Base-by-base conservation (phyloP, 2,797 vertebrate genomes). In the Coccyzus lansbergi region DNA sequence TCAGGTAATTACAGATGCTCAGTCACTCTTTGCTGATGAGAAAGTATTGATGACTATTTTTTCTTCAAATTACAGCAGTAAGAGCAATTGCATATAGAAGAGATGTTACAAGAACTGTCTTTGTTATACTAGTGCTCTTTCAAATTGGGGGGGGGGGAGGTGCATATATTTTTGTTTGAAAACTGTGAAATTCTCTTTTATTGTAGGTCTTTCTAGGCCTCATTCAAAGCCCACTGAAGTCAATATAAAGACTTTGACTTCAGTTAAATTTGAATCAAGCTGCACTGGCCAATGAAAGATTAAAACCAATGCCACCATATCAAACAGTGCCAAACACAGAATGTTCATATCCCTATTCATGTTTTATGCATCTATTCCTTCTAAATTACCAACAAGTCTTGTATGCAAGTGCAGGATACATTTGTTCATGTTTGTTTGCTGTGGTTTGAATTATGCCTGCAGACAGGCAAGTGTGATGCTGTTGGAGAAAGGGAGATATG, bases 401-500 rank as follows among this genome's bases (percentile, higher is more conserved):
- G 33, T 58, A 15, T 68, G 69, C 53, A 84, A 84, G 86, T 21
- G 44, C 11, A 28, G 86, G 69, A 5, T 62, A 49, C 22, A 11
- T 6, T 72, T n/a, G n/a, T n/a, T 83, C 58, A 4, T 34, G 9
- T 63, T 82, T 70, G 44, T 34, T 48, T 33, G 6, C 5, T 2
- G 2, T 44, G 15, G 21, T 14, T 38, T 40, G 52, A 13, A 6
- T 18, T 20, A 21, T 2, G 3, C 17, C 12, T 5, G 6, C 7
- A 9, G 55, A 70, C 42, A 58, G 26, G 67, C 3, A 17, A n/a
- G 21, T 0, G 4, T 2, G 8, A 10, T 38, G 36, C 19, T 1
- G 6, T 20, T 12, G 19, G 34, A 6, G 15, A 17, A 34, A 9
- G 0, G 7, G 10, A 13, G 33, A 4, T 10, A 4, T 0, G 17